These are phyloP conservation scores for Drosophila austrosaltans DNA, from an alignment of 2,888 invertebrate genomes.

Conservation along the genomic window DNA sequence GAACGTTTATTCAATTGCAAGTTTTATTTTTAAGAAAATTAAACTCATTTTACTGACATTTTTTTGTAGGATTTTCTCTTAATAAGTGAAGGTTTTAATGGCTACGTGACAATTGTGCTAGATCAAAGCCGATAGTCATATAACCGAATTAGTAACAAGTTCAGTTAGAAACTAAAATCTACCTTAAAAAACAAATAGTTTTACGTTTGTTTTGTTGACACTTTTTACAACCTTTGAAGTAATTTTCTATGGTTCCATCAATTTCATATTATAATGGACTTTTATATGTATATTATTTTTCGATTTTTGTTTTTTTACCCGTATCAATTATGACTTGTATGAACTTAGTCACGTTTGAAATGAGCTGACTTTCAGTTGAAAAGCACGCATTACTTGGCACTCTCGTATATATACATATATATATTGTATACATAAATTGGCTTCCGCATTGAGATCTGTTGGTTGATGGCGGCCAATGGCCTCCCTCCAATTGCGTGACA, in stretches of 20 bases:
- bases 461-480: constrained; percentile 27
- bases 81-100: background rate
- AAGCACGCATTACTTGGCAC: constrained; percentile 17
- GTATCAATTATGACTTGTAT: background rate
- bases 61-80: background rate
- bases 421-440: constrained; percentile 18
- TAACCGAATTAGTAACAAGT: too few relatives aligned
- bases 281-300: background rate
- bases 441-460: constrained; percentile 41
- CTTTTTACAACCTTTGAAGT: background rate
- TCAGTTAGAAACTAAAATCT: too few relatives aligned
- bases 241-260: background rate
- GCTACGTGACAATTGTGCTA: background rate
- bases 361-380: background rate
- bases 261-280: background rate
- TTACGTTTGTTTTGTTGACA: too few relatives aligned
- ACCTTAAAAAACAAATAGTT: too few relatives aligned
- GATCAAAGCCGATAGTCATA: too few relatives aligned
- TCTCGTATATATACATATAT: too few relatives aligned
- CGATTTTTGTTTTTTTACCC: background rate
- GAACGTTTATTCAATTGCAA: too few relatives aligned
- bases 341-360: background rate
- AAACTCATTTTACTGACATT: background rate
- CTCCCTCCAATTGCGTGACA: constrained; percentile 32
- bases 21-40: too few relatives aligned